Conservation (phyloP, 2,888 invertebrate species). For the Chloromyia formosa region DNA sequence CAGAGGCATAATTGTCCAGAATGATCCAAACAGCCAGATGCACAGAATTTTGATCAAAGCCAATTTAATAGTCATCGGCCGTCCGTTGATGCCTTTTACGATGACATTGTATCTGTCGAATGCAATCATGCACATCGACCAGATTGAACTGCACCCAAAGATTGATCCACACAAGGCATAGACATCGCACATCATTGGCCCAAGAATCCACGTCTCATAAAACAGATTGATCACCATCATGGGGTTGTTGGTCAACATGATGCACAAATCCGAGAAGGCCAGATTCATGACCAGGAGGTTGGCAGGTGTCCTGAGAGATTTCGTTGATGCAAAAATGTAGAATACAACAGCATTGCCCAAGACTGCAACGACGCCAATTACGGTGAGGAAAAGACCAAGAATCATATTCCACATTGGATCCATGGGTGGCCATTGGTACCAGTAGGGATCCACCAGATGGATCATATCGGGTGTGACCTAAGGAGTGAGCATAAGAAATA, state of each 20-base stretch:
- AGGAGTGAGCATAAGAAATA: not conserved
- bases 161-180: constrained; percentile 74
- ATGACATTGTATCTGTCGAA: constrained; percentile 94
- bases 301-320: constrained; percentile 68
- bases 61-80: constrained; percentile 83
- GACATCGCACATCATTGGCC: constrained; percentile 69
- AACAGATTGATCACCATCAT: constrained; percentile 71
- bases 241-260: constrained; percentile 68
- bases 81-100: constrained; percentile 87
- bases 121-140: constrained; percentile 93
- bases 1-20: constrained; percentile 85
- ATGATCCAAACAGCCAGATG: constrained; percentile 80
- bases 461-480: constrained; percentile 72
- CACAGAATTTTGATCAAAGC: constrained; percentile 79
- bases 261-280: constrained; percentile 70
- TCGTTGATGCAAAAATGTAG: constrained; percentile 74
- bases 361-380: constrained; percentile 67
- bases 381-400: constrained; percentile 68
- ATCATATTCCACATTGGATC: constrained; percentile 67
- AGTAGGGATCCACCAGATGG: constrained; percentile 71
- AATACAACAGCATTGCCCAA: constrained; percentile 62
- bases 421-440: constrained; percentile 67
- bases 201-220: constrained; percentile 70
- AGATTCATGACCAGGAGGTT: constrained; percentile 71
- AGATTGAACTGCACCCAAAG: constrained; percentile 90